Conservation (phyloP, 2,888 invertebrate species). For the Zhuqinia jingwanae region DNA sequence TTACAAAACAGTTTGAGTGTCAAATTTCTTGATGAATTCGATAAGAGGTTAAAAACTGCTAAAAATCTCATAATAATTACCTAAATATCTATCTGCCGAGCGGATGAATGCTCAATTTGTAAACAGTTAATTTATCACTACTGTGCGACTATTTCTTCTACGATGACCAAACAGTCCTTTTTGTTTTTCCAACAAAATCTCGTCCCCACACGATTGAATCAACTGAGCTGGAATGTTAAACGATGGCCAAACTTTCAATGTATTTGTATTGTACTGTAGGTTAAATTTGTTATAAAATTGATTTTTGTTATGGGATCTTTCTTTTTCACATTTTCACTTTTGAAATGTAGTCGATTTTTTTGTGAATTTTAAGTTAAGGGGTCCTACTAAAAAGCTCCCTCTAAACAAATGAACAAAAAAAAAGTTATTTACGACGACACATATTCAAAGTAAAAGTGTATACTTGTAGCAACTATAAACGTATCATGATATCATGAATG, state of each 20-base stretch:
- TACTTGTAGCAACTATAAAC: constrained; percentile 58
- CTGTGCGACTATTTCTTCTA: neutral
- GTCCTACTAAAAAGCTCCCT: no score
- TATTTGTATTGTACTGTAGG: constrained; percentile 24
- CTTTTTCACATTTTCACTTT: constrained; percentile 8
- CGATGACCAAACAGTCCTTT: neutral
- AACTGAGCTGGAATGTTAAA: constrained; percentile 37
- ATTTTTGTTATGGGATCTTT: neutral
- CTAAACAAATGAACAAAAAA: no score
- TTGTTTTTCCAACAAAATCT: neutral
- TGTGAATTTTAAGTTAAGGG: neutral
- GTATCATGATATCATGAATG: constrained; percentile 59
- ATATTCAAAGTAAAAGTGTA: constrained; percentile 55
- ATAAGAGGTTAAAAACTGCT: neutral
- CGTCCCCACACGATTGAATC: constrained; percentile 30
- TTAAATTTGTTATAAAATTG: neutral
- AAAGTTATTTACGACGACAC: neutral
- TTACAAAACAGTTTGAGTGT: constrained; percentile 29
- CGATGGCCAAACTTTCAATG: constrained; percentile 43
- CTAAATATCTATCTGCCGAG: neutral
- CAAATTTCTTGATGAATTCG: constrained; percentile 1
- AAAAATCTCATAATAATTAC: neutral
- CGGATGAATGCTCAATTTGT: constrained; percentile 7
- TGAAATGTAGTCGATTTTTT: neutral
- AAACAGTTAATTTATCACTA: neutral